Conservation (phyloP, 2,888 invertebrate genomes). For the Halictus quadricinctus region DNA sequence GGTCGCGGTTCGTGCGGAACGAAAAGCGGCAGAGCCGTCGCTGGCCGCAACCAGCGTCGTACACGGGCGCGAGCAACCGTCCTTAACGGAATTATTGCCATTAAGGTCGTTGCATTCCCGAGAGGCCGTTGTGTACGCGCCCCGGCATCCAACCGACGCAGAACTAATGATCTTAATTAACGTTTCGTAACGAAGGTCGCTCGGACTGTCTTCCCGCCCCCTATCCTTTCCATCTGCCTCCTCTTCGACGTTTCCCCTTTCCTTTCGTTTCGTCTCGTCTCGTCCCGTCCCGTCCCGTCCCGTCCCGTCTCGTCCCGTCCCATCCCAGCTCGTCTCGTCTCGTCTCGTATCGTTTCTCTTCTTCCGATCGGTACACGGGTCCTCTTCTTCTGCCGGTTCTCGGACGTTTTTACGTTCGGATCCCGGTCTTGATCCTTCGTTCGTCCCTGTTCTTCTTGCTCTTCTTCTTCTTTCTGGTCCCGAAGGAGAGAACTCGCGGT, state of each 20-base stretch:
- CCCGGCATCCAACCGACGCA: slow-evolving; percentile 76
- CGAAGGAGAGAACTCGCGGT: slow-evolving; percentile 51
- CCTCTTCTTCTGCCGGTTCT: slow-evolving; percentile 27
- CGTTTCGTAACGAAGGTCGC: slow-evolving; percentile 79
- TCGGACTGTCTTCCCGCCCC: slow-evolving; percentile 37
- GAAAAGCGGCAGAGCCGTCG: slow-evolving; percentile 52
- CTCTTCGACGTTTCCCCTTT: slow-evolving; percentile 13
- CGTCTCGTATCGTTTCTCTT: slow-evolving; percentile 14
- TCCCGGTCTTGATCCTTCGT: slow-evolving; percentile 37
- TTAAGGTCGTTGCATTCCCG: slow-evolving; percentile 76
- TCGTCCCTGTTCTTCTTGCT: slow-evolving; percentile 33
- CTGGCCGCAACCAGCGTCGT: slow-evolving; percentile 34
- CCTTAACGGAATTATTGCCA: slow-evolving; percentile 75
- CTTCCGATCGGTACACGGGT: not conserved
- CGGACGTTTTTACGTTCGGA: slow-evolving; percentile 36
- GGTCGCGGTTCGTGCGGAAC: slow-evolving; percentile 54
- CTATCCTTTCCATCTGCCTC: slow-evolving; percentile 20
- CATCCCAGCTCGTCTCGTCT: slow-evolving; percentile 25
- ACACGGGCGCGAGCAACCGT: slow-evolving; percentile 68
- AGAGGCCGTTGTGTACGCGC: slow-evolving; percentile 73
- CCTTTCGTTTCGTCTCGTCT: slow-evolving; percentile 29
- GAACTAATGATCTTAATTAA: slow-evolving; percentile 81
- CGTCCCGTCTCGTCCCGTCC: slow-evolving; percentile 18
- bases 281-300: not conserved
- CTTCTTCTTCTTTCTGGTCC: slow-evolving; percentile 44